These are phyloP conservation scores for Drosophila dunni DNA, from an alignment of 1,140 invertebrate species.

Conservation along the genomic window DNA sequence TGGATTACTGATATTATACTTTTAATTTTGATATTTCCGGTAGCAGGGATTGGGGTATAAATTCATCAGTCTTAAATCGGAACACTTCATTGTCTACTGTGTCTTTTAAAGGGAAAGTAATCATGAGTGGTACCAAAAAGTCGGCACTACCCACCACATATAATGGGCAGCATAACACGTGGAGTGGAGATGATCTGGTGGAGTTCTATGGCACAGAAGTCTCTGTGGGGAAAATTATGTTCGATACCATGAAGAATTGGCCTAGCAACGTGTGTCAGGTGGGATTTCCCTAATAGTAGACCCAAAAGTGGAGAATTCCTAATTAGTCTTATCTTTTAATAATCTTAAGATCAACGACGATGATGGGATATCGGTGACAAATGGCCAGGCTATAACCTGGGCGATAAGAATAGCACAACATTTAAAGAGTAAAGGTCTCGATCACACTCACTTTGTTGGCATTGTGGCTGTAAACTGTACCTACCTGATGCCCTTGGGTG, in stretches of 20 bases:
- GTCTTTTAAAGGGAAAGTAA: slow-evolving; percentile 7
- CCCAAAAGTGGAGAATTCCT: too few species aligned
- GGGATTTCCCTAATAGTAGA: too few species aligned
- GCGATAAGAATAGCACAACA: slow-evolving; percentile 71
- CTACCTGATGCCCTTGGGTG: slow-evolving; percentile 66
- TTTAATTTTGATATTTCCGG: too few species aligned
- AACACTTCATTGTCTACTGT: slow-evolving; percentile 23
- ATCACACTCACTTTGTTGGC: slow-evolving; percentile 70
- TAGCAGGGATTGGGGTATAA: too few species aligned
- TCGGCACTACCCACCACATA: slow-evolving; percentile 57
- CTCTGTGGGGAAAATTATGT: slow-evolving; percentile 62
- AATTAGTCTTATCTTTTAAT: neutral
- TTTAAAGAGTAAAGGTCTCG: slow-evolving; percentile 57
- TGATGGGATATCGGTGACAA: slow-evolving; percentile 64
- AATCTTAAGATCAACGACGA: slow-evolving; percentile 56
- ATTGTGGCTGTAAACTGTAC: slow-evolving; percentile 72
- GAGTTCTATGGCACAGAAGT: slow-evolving; percentile 63
- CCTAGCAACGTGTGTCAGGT: slow-evolving; percentile 70
- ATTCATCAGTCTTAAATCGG: slow-evolving; percentile 20
- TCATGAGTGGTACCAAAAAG: slow-evolving; percentile 37
- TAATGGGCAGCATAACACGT: slow-evolving; percentile 65
- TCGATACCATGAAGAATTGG: slow-evolving; percentile 68
- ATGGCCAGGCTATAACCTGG: slow-evolving; percentile 57
- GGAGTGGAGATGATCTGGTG: slow-evolving; percentile 61
- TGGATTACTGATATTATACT: too few species aligned